phyloP scores from a whole-genome alignment of 2,888 invertebrate species.

The Leucoptera coffeella region DNA sequence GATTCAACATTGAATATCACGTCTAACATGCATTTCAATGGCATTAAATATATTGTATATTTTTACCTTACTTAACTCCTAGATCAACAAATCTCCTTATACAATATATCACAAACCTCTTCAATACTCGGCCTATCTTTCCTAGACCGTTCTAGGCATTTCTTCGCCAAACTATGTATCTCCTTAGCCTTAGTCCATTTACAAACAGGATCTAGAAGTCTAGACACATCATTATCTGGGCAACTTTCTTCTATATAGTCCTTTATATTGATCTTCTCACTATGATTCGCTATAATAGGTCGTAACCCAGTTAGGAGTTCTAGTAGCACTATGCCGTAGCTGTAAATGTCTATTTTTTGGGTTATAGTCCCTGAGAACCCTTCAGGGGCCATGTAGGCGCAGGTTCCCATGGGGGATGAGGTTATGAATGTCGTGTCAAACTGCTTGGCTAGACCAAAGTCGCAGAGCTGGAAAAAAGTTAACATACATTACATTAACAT shows the following conservation, averaged over 20 bases:
- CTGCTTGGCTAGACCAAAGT: constrained; percentile 67
- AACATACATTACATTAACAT: constrained; percentile 2
- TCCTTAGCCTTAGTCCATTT: constrained; percentile 44
- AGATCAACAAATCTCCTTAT: too few relatives aligned
- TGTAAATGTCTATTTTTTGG: constrained; percentile 70
- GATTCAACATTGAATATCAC: too few relatives aligned
- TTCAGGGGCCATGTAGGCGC: constrained; percentile 75
- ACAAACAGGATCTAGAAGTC: constrained; percentile 51
- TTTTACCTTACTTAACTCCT: too few relatives aligned
- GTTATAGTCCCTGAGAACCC: constrained; percentile 62
- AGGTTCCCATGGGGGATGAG: constrained; percentile 58
- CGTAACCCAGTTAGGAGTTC: constrained; percentile 66
- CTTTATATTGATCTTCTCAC: constrained; percentile 32
- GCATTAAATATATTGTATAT: too few relatives aligned
- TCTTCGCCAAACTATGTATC: constrained; percentile 47
- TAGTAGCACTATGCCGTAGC: constrained; percentile 70
- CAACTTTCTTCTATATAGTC: constrained; percentile 48
- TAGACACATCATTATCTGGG: constrained; percentile 29
- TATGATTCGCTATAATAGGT: constrained; percentile 53
- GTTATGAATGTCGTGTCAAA: constrained; percentile 40
- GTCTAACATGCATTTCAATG: too few relatives aligned
- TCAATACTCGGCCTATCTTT: constrained; percentile 53
- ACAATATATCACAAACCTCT: constrained; percentile 30
- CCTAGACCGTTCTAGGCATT: constrained; percentile 52
- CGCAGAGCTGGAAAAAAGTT: constrained; percentile 55